Conservation (phyloP, 2,797 vertebrate species). For the Ceryle rudis region DNA sequence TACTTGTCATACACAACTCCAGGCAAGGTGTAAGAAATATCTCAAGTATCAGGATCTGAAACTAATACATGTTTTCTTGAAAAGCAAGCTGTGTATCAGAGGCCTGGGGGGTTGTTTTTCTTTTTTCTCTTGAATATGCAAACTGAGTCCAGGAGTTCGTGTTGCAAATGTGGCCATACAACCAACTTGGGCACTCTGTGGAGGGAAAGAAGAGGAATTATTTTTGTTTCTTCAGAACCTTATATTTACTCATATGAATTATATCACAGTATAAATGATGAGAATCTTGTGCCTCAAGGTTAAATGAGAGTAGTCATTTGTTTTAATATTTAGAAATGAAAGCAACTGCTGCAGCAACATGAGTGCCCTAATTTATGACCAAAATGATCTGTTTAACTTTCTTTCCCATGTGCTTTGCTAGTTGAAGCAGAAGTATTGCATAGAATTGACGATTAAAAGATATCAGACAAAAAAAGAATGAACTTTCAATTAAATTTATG, state of each 20-base stretch:
- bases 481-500: conserved; percentile 44
- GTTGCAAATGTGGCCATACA: not conserved
- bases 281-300: conserved; percentile 38
- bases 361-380: conserved; percentile 14
- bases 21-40: not conserved
- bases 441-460: not conserved
- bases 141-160: not conserved
- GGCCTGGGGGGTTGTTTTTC: not conserved
- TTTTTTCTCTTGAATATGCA: not conserved
- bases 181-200: not conserved
- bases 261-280: not conserved
- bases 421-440: not conserved
- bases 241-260: not conserved
- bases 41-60: not conserved
- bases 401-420: not conserved
- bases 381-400: not conserved
- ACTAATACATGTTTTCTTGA: not conserved
- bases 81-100: not conserved
- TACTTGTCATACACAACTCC: not conserved
- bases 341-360: not conserved
- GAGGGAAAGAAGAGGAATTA: not conserved
- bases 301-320: conserved; percentile 53
- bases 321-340: conserved; percentile 64
- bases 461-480: not conserved
- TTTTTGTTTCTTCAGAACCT: not conserved